Percentiles rank a stretch among this genome's conserved stretches.
These are phyloP conservation scores for Zaprionus lachaisei DNA, from an alignment of 1,140 invertebrate species.

Conservation along the genomic window DNA sequence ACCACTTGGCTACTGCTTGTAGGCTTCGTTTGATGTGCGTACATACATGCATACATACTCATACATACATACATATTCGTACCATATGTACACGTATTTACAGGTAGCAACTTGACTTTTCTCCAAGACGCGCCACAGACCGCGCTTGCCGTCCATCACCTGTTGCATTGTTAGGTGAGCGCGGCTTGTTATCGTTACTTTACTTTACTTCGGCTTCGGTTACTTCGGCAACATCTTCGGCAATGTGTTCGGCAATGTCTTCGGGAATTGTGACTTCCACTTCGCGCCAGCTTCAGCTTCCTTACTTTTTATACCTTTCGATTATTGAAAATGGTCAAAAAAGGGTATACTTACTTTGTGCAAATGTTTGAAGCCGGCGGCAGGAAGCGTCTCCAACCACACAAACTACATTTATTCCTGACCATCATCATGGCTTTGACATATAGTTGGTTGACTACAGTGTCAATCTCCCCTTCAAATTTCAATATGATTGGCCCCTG, in stretches of 20 bases:
- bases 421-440: too few relatives aligned
- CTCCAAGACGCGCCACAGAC: slow-evolving; percentile 48
- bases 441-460: too few relatives aligned
- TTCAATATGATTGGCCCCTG: neutral
- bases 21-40: slow-evolving; percentile 47
- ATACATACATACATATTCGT: neutral
- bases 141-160: slow-evolving; percentile 57
- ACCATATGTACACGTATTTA: slow-evolving; percentile 31
- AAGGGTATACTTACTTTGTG: too few relatives aligned
- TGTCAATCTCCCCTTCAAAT: too few relatives aligned
- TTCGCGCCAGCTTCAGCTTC: slow-evolving; percentile 30
- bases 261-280: neutral
- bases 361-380: too few relatives aligned
- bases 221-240: neutral
- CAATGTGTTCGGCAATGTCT: neutral
- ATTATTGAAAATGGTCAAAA: too few relatives aligned
- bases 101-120: slow-evolving; percentile 65
- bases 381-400: too few relatives aligned
- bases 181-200: slow-evolving; percentile 47
- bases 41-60: slow-evolving; percentile 2
- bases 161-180: slow-evolving; percentile 53
- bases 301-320: slow-evolving; percentile 18
- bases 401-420: too few relatives aligned
- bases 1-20: slow-evolving; percentile 24
- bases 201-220: slow-evolving; percentile 6